Conservation (phyloP, 1,140 invertebrate species). For the Oedothorax gibbosus region DNA sequence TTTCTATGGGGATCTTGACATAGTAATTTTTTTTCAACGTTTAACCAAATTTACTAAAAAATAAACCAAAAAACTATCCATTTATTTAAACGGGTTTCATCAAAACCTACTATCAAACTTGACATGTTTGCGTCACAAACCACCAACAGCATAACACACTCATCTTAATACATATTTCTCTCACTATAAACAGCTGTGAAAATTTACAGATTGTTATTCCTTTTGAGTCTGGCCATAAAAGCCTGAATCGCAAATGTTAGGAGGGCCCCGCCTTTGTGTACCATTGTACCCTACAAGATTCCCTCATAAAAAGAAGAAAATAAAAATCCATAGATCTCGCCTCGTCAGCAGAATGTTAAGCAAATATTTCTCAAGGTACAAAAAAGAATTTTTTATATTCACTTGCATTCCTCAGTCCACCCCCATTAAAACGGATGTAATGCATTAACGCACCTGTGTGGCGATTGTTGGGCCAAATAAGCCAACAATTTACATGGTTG, state of each 20-base stretch:
- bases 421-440: conserved; percentile 56
- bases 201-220: conserved; percentile 29
- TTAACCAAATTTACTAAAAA: too few species aligned
- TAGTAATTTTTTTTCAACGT: too few species aligned
- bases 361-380: conserved; percentile 49
- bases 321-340: conserved; percentile 33
- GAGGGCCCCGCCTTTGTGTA: conserved; percentile 33
- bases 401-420: conserved; percentile 47
- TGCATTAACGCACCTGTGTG: conserved; percentile 55
- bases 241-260: conserved; percentile 17
- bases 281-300: conserved; percentile 26
- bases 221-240: not conserved
- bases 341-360: conserved; percentile 29
- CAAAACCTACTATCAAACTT: too few species aligned
- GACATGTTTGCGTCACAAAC: too few species aligned
- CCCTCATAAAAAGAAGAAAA: not conserved
- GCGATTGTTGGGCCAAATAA: conserved; percentile 26
- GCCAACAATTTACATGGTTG: conserved; percentile 40
- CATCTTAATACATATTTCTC: too few species aligned
- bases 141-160: too few species aligned
- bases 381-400: conserved; percentile 34
- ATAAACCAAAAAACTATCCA: too few species aligned
- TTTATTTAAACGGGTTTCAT: too few species aligned
- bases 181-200: conserved; percentile 21
- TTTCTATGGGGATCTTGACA: too few species aligned